Conservation (phyloP, 2,113 vertebrate genomes). For the Ursus arctos region DNA sequence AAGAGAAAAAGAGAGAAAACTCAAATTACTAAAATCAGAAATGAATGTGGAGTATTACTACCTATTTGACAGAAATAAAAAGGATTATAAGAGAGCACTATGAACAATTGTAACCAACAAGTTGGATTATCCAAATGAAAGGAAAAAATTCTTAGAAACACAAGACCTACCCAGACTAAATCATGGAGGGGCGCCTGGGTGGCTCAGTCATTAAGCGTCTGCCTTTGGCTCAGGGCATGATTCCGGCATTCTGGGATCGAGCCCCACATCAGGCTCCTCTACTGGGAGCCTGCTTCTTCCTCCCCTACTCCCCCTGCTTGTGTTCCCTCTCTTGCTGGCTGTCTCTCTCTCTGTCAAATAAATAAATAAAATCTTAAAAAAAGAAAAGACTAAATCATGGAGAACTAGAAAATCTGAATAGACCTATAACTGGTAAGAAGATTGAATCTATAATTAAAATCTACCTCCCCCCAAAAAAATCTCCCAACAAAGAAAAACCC, state of each 20-base stretch:
- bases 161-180: background rate
- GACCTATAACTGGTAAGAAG: background rate
- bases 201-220: no score
- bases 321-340: no score
- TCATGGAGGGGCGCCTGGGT: background rate
- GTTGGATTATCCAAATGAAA: background rate
- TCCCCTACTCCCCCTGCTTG: no score
- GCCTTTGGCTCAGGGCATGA: no score
- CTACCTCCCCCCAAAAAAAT: background rate
- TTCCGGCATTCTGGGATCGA: no score
- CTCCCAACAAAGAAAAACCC: background rate
- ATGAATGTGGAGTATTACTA: background rate
- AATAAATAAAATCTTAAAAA: no score
- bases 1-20: background rate
- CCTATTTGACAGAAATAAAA: background rate
- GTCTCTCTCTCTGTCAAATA: no score
- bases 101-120: background rate
- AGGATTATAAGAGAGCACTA: background rate
- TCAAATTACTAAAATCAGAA: slow-evolving; percentile 24
- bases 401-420: background rate
- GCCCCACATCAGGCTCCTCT: no score
- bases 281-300: no score
- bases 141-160: background rate
- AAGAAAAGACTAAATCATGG: background rate
- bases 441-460: background rate